Conservation (phyloP, 1,140 invertebrate species). For the Zaprionus vittiger region DNA sequence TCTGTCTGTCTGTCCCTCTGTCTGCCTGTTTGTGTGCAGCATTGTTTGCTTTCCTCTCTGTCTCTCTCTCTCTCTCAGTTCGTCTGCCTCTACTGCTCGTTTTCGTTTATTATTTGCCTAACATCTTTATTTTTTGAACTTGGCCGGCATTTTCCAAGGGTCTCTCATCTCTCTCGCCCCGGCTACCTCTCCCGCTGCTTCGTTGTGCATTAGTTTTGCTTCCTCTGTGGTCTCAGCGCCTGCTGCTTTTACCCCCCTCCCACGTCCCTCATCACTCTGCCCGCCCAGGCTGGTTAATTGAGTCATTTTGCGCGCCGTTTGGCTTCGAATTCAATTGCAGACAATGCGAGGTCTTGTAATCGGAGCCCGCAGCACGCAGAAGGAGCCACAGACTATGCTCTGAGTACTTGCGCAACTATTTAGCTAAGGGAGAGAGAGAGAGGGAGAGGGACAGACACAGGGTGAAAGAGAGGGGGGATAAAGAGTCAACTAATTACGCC, state of each 20-base stretch:
- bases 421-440: not conserved
- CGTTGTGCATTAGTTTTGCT: slow-evolving; percentile 64
- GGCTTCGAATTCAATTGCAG: slow-evolving; percentile 64
- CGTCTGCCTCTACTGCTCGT: not conserved
- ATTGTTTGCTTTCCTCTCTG: slow-evolving; percentile 47
- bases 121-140: slow-evolving; percentile 73
- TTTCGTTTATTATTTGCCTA: slow-evolving; percentile 56
- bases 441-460: not conserved
- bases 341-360: slow-evolving; percentile 45
- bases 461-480: not conserved
- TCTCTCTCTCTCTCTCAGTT: not conserved
- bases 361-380: slow-evolving; percentile 7
- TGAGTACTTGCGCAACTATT: slow-evolving; percentile 18
- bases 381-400: not conserved
- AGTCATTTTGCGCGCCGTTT: slow-evolving; percentile 75
- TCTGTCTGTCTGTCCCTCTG: not conserved
- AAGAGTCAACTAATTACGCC: slow-evolving; percentile 37
- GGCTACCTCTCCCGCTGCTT: slow-evolving; percentile 54
- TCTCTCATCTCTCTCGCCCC: not conserved
- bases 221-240: slow-evolving; percentile 43
- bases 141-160: slow-evolving; percentile 41
- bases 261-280: not conserved
- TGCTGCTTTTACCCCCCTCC: not conserved
- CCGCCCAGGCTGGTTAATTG: slow-evolving; percentile 58
- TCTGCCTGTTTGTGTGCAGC: not conserved